Conservation (phyloP, 2,888 invertebrate genomes). For the Vesta saturnalis region DNA sequence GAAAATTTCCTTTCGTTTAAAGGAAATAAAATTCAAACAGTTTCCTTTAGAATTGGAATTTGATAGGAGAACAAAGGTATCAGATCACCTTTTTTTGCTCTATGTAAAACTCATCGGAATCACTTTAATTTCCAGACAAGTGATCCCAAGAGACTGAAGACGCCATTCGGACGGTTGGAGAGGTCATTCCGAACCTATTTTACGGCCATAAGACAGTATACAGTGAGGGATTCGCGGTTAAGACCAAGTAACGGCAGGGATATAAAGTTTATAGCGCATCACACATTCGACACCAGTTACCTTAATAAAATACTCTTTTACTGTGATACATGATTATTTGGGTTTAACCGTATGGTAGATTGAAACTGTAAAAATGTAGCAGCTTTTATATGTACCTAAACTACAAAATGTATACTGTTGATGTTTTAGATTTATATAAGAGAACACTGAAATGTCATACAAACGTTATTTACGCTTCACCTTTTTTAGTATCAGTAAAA, state of each 20-base stretch:
- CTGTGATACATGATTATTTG: constrained; percentile 48
- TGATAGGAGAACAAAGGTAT: constrained; percentile 20
- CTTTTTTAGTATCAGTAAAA: too few relatives aligned
- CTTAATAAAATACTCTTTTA: constrained; percentile 60
- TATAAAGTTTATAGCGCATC: constrained; percentile 63
- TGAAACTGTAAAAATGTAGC: constrained; percentile 35
- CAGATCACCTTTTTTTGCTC: constrained; percentile 36
- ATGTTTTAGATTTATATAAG: background rate
- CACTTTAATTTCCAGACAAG: constrained; percentile 55
- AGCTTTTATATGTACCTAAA: constrained; percentile 15
- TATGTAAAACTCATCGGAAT: constrained; percentile 52
- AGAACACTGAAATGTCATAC: too few relatives aligned
- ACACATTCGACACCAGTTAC: constrained; percentile 63
- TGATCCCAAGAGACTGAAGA: constrained; percentile 56
- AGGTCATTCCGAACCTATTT: constrained; percentile 60
- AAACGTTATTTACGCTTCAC: too few relatives aligned
- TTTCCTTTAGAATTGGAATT: background rate
- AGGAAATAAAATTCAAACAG: background rate
- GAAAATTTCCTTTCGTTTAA: background rate
- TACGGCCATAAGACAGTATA: constrained; percentile 58
- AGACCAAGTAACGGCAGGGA: constrained; percentile 59
- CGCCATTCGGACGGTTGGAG: constrained; percentile 56
- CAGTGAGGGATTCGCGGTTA: constrained; percentile 60
- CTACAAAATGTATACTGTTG: constrained; percentile 9
- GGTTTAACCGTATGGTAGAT: constrained; percentile 42